Conservation (phyloP, 2,888 invertebrate genomes). For the Nephrotoma guestfalica region DNA sequence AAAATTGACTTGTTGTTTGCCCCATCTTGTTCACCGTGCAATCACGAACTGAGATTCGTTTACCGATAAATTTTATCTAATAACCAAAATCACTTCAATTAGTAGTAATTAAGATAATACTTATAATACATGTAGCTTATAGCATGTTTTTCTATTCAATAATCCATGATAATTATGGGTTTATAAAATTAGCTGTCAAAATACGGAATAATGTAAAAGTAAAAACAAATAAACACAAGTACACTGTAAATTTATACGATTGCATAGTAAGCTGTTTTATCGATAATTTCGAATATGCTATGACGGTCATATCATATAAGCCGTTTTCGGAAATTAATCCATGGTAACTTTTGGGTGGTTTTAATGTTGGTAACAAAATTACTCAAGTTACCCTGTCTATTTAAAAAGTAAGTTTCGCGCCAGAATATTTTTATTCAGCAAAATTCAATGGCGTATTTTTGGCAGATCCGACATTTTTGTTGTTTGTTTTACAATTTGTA, state of each 20-base stretch:
- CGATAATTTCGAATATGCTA: not conserved
- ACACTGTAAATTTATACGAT: not conserved
- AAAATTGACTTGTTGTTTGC: constrained; percentile 69
- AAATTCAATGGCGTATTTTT: too few relatives aligned
- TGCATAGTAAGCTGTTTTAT: not conserved
- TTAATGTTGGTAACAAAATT: too few relatives aligned
- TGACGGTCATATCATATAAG: too few relatives aligned
- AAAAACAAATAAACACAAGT: not conserved
- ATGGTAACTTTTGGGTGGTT: too few relatives aligned
- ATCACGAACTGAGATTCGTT: not conserved
- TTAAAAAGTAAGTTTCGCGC: too few relatives aligned
- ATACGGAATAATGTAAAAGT: not conserved
- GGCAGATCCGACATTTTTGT: too few relatives aligned
- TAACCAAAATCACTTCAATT: not conserved
- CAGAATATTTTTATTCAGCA: too few relatives aligned
- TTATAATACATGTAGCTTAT: not conserved
- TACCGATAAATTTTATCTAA: not conserved
- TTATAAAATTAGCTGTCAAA: not conserved
- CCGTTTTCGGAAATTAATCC: too few relatives aligned
- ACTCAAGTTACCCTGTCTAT: too few relatives aligned
- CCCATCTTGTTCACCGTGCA: constrained; percentile 43
- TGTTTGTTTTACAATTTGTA: too few relatives aligned
- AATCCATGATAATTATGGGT: not conserved
- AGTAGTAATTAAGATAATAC: not conserved
- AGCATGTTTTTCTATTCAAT: not conserved